A percentile compares a stretch with the other conserved stretches of the same genome.
phyloP scores from a whole-genome alignment of 1,140 invertebrate genomes.

The Aradophagus sp. region DNA sequence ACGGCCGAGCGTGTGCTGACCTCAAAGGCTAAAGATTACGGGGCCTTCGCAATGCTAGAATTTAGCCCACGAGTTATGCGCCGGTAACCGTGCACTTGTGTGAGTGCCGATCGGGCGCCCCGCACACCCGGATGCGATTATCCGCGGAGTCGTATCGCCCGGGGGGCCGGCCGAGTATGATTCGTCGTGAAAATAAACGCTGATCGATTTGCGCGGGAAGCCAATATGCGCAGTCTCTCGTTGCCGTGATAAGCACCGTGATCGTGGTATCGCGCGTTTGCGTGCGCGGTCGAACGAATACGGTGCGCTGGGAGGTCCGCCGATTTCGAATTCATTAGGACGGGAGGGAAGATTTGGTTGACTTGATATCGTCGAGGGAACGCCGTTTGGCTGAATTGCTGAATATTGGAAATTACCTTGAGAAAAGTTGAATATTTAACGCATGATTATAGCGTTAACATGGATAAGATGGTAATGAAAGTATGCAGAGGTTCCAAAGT shows the following conservation, averaged over 20 bases:
- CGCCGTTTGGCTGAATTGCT: too few relatives aligned
- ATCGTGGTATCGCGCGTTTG: conserved; percentile 25
- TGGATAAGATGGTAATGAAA: too few relatives aligned
- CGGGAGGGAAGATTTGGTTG: too few relatives aligned
- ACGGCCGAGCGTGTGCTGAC: conserved; percentile 64
- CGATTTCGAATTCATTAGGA: conserved; percentile 3
- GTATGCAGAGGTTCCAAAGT: too few relatives aligned
- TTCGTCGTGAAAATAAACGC: conserved; percentile 47
- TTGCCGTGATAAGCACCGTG: conserved; percentile 28
- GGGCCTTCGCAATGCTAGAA: conserved; percentile 65
- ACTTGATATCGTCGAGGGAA: too few relatives aligned
- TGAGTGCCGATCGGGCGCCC: conserved; percentile 25
- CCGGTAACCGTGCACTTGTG: conserved; percentile 31
- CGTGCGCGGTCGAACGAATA: conserved; percentile 11
- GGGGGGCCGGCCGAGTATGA: conserved; percentile 25
- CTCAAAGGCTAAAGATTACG: conserved; percentile 71
- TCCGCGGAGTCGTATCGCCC: conserved; percentile 47
- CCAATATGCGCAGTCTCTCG: conserved; percentile 11
- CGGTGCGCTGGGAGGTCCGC: neutral
- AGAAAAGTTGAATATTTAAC: too few relatives aligned
- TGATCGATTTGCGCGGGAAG: conserved; percentile 33
- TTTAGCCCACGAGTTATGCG: conserved; percentile 56
- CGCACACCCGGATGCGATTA: conserved; percentile 51
- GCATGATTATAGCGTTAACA: too few relatives aligned
- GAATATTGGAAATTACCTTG: too few relatives aligned